Conservation (phyloP, 2,888 invertebrate genomes). For the Callyntrura sp. region DNA sequence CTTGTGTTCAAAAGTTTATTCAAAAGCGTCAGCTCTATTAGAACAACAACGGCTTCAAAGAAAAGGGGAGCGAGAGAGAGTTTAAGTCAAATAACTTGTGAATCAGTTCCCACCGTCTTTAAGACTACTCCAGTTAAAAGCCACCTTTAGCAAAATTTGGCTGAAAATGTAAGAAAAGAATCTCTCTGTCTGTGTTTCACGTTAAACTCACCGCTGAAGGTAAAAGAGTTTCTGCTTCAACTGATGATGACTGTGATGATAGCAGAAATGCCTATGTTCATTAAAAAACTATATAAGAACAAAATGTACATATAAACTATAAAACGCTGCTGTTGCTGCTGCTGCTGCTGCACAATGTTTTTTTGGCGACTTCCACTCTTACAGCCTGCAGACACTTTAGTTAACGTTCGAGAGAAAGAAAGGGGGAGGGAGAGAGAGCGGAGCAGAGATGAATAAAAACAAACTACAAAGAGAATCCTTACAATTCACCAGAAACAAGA, state of each 20-base stretch:
- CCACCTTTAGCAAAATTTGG: conserved; percentile 53
- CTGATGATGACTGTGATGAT: conserved; percentile 1
- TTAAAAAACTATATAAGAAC: conserved; percentile 11
- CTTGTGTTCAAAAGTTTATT: neutral
- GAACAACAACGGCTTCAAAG: neutral
- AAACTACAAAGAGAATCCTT: conserved; percentile 48
- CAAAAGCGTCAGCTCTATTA: neutral
- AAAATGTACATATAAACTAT: neutral
- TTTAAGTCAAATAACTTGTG: neutral
- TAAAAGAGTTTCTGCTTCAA: conserved; percentile 13
- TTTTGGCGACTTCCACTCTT: conserved; percentile 57
- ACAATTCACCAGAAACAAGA: conserved; percentile 40
- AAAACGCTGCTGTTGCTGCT: neutral
- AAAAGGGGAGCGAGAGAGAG: neutral
- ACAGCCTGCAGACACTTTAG: neutral
- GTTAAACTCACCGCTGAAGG: conserved; percentile 12
- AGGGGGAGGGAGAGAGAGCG: neutral
- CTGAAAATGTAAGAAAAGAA: neutral
- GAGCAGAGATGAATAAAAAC: conserved; percentile 24
- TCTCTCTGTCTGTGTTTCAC: conserved; percentile 4
- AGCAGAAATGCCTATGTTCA: conserved; percentile 37
- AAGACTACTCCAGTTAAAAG: conserved; percentile 67
- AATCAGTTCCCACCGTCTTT: conserved; percentile 41
- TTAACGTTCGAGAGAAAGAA: neutral
- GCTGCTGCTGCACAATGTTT: conserved; percentile 63